phyloP scores from a whole-genome alignment of 2,888 invertebrate genomes.

The Ceramica pisi region DNA sequence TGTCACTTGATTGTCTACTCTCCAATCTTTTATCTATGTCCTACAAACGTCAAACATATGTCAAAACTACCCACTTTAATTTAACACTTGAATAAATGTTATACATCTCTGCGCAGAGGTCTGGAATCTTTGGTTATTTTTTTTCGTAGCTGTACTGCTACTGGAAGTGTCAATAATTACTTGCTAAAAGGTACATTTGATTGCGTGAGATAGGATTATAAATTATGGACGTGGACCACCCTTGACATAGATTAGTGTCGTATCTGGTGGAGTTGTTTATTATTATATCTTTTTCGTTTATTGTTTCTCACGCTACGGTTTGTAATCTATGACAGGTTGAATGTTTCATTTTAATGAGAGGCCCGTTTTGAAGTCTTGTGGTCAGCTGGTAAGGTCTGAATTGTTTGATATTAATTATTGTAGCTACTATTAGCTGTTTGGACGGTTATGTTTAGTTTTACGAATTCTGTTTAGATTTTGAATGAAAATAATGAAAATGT shows the following conservation, averaged over 20 bases:
- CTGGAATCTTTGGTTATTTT: conserved; percentile 61
- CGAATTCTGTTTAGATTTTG: background rate
- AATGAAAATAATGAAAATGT: background rate
- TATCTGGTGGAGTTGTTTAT: conserved; percentile 52
- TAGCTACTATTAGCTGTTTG: background rate
- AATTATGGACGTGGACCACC: conserved; percentile 53
- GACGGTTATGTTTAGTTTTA: background rate
- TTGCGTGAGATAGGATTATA: conserved; percentile 55
- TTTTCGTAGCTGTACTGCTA: conserved; percentile 51
- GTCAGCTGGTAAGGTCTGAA: conserved; percentile 5
- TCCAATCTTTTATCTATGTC: conserved; percentile 57
- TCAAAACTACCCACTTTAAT: conserved; percentile 33
- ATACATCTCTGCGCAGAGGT: conserved; percentile 39
- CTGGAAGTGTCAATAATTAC: conserved; percentile 65
- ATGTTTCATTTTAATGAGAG: conserved; percentile 46
- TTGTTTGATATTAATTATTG: conserved; percentile 13
- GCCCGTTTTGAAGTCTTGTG: conserved; percentile 25
- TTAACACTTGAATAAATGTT: conserved; percentile 19
- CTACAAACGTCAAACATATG: conserved; percentile 43
- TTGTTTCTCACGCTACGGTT: conserved; percentile 58
- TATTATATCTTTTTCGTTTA: conserved; percentile 56
- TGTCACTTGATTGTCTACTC: conserved; percentile 46
- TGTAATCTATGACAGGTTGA: conserved; percentile 45
- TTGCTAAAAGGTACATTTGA: conserved; percentile 42
- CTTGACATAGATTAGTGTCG: conserved; percentile 62